Evolutionary conservation across 2,797 vertebrate genomes (phyloP), one percentile per base, ranked within the genome.

Genomic region (Manis crassicaudata): DNA sequence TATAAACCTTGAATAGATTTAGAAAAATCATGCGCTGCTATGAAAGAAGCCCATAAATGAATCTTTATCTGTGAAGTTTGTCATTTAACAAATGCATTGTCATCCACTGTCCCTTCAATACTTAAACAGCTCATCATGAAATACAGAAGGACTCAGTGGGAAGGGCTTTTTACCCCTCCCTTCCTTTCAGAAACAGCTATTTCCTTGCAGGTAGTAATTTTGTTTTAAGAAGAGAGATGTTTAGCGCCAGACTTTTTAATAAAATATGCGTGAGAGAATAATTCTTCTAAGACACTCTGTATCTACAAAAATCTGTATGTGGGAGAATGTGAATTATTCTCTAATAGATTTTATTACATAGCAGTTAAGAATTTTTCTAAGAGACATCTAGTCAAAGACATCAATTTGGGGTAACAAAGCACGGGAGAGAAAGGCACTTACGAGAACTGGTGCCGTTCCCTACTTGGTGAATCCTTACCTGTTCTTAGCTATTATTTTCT

Each of bases 61-160:
- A 95, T 97, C 98, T 97, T 93, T 96, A 68, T 90, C 68, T 96
- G 88, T 97, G 96, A 96, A 97, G 97, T 97, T 98, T 98, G 98
- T 97, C 98, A 95, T 97, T 98, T 97, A 20, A 13, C 95, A 94
- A 97, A 96, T 0, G 92, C 95, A 81, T 97, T 94, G 94, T 98
- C 97, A 96, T 79, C 96, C 97, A 93, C 98, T 97, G 96, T 95
- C 96, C 98, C 96, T 97, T 80, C 86, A 16, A 1, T 8, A 58
- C 95, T 96, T 96, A 94, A 96, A 94, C 88, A 81, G 29, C 94
- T 88, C 77, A 18, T 23, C 43, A 82, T n/a, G 92, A 90, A 43
- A 84, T 46, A 32, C 65, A 52, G 87, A 72, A 62, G 54, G 67
- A 67, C 68, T 32, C 89, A 0, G 37, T 18, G 50, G 88, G 75